Conservation (phyloP, 92 coral and sea anemone genomes). For the Zoanthus sociatus region DNA sequence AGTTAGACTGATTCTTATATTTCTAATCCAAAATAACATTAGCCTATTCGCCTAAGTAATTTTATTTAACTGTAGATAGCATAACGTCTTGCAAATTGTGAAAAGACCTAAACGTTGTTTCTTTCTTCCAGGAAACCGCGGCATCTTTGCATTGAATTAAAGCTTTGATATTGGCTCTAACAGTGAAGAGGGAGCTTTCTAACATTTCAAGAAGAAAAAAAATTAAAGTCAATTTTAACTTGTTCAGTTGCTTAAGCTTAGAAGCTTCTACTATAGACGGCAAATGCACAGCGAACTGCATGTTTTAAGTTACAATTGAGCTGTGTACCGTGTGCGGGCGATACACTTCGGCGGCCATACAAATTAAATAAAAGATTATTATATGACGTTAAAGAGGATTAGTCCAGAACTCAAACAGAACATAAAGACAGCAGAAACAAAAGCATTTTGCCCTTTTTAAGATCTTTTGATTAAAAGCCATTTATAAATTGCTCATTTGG, state of each 20-base stretch:
- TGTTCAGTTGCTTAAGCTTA: not conserved
- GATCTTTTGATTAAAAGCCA: not conserved
- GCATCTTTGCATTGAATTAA: conserved; percentile 13
- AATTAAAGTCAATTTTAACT: not conserved
- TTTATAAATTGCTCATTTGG: not conserved
- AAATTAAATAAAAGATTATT: conserved; percentile 40
- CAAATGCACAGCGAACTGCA: not conserved
- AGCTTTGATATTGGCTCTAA: conserved; percentile 25
- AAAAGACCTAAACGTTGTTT: not conserved
- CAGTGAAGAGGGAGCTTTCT: not conserved
- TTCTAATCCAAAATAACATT: not conserved
- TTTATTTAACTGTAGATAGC: not conserved
- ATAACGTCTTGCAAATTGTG: not conserved
- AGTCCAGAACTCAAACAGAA: conserved; percentile 19
- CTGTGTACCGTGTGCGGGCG: not conserved
- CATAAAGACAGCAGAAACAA: conserved; percentile 18
- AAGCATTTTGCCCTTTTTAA: not conserved
- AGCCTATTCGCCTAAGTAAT: not conserved
- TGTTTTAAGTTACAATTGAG: not conserved
- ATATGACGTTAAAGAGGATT: conserved; percentile 26
- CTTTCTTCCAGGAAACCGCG: conserved; percentile 2
- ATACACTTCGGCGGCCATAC: not conserved
- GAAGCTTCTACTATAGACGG: not conserved
- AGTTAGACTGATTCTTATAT: not conserved
- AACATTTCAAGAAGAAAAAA: not conserved